These are phyloP conservation scores for Euproctis similis DNA, from an alignment of 2,888 invertebrate species.

Conservation along the genomic window DNA sequence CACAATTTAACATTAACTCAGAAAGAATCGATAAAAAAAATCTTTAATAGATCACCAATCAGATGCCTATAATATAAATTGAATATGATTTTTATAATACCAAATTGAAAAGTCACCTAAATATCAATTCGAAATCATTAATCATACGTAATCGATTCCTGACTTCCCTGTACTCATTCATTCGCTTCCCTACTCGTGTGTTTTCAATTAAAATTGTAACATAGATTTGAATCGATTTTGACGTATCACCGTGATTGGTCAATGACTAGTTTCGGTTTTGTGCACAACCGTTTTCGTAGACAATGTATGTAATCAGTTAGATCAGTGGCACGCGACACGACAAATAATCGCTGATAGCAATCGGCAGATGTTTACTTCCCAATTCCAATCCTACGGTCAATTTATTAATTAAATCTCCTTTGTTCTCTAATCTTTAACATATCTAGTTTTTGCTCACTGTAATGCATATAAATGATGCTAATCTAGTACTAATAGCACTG, in stretches of 20 bases:
- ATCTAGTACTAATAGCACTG: no score
- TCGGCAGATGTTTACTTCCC: slow-evolving; percentile 48
- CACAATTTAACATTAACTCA: no score
- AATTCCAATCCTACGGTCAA: slow-evolving; percentile 7
- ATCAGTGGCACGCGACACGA: slow-evolving; percentile 47
- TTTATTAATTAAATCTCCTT: slow-evolving; percentile 12
- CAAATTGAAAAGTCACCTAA: no score
- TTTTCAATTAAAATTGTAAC: slow-evolving; percentile 57
- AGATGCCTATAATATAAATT: no score
- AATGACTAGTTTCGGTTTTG: slow-evolving; percentile 10
- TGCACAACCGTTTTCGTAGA: slow-evolving; percentile 34
- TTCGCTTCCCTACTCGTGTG: slow-evolving; percentile 25
- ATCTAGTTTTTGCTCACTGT: no score
- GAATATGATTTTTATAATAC: no score
- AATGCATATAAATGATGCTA: no score
- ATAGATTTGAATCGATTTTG: slow-evolving; percentile 51
- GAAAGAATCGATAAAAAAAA: no score
- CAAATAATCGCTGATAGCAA: slow-evolving; percentile 49
- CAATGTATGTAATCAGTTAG: slow-evolving; percentile 47
- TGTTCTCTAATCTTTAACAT: no score
- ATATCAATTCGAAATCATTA: slow-evolving; percentile 33
- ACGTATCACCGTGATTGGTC: slow-evolving; percentile 54
- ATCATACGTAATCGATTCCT: slow-evolving; percentile 42
- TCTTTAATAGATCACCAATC: no score
- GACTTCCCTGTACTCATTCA: slow-evolving; percentile 35